These are phyloP conservation scores for Patiria miniata DNA, from an alignment of 35 echinoderm and acorn worm genomes.

Conservation along the genomic window DNA sequence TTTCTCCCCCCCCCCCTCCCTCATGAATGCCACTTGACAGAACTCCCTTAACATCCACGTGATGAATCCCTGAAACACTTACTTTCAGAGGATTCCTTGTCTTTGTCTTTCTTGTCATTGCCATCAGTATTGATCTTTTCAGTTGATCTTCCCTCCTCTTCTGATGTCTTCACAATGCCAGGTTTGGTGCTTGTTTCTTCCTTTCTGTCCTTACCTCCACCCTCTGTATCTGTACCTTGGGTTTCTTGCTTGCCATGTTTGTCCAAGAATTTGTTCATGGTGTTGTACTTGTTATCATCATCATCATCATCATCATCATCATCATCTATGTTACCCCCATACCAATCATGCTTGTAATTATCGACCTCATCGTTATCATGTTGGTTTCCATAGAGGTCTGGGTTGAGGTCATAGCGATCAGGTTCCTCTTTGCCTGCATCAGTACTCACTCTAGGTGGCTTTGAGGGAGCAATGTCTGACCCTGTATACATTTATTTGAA, in stretches of 20 bases:
- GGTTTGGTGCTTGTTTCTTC: neutral
- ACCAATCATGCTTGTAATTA: neutral
- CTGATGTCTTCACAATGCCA: constrained; percentile 5
- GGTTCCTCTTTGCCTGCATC: too few species aligned
- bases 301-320: neutral
- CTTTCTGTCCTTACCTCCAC: neutral
- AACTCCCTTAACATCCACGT: too few species aligned
- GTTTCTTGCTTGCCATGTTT: neutral
- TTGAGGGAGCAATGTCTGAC: too few species aligned
- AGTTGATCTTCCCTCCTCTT: neutral
- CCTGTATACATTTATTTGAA: too few species aligned
- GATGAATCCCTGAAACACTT: too few species aligned
- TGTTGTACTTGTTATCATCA: neutral
- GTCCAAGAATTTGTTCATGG: neutral
- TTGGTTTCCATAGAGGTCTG: too few species aligned
- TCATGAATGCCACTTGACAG: too few species aligned
- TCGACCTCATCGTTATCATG: neutral
- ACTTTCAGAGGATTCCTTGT: too few species aligned
- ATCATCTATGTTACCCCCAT: neutral
- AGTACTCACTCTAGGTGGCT: too few species aligned
- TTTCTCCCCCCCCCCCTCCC: too few species aligned
- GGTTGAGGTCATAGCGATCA: too few species aligned
- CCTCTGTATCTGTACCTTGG: neutral
- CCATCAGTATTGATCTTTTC: neutral
- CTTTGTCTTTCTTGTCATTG: too few species aligned